Conservation (phyloP, 2,113 vertebrate genomes). For the Microtus richardsoni region DNA sequence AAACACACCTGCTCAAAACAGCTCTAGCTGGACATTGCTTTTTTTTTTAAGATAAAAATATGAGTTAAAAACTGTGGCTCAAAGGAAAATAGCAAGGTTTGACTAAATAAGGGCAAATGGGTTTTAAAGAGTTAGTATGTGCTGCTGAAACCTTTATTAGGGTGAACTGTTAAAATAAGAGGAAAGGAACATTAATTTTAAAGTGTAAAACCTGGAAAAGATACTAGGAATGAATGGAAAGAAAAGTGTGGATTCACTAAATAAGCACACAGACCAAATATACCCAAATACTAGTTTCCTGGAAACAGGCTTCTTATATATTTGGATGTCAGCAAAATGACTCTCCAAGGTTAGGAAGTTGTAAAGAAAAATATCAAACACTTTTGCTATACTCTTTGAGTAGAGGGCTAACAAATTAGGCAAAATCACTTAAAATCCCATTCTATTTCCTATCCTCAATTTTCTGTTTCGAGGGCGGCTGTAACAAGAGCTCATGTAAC, state of each 20-base stretch:
- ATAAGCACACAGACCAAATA: slow-evolving; percentile 52
- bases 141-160: slow-evolving; percentile 11
- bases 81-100: slow-evolving; percentile 48
- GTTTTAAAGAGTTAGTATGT: slow-evolving; percentile 46
- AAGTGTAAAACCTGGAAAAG: slow-evolving; percentile 43
- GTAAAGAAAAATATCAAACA: slow-evolving; percentile 74
- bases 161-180: slow-evolving; percentile 35
- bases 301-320: slow-evolving; percentile 74
- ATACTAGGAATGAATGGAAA: slow-evolving; percentile 48
- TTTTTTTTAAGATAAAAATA: slow-evolving; percentile 53
- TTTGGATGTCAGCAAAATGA: slow-evolving; percentile 52
- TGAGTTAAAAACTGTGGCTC: slow-evolving; percentile 38
- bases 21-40: slow-evolving; percentile 19
- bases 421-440: slow-evolving; percentile 62
- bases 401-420: slow-evolving; percentile 74
- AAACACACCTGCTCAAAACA: neutral
- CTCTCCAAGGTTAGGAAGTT: neutral
- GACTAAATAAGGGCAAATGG: slow-evolving; percentile 32
- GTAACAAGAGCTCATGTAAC: slow-evolving; percentile 73
- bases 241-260: slow-evolving; percentile 36
- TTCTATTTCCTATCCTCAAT: slow-evolving; percentile 51
- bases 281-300: neutral
- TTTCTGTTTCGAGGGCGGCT: slow-evolving; percentile 67
- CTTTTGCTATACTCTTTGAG: slow-evolving; percentile 74
- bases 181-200: slow-evolving; percentile 33